Evolutionary conservation across 1,140 invertebrate species (phyloP), one percentile per base, ranked within the genome.

Genomic region (Radopholus similis): DNA sequence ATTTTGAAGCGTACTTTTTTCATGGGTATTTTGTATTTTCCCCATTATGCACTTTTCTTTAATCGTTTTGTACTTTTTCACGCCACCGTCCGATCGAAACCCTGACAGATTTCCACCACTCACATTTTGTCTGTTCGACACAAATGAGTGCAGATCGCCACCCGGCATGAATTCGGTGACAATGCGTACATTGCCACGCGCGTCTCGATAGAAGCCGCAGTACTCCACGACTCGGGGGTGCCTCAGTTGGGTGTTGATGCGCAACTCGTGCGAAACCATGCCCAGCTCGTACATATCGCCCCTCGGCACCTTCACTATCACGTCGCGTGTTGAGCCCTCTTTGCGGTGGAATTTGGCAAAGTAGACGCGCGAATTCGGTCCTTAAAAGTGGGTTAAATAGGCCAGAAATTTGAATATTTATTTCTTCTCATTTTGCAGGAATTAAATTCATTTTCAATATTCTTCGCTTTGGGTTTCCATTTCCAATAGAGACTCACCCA

Each of bases 121-220:
- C 34, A 34, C 11, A 70, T 13, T 72, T 59, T 54, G 30, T 54
- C 51, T 54, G 15, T 28, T 32, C 30, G 15, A n/a, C 30, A 54
- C n/a, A 54, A 54, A 54, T 5, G 51, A 54, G 37, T 70, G 68
- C n/a, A 70, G 40, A 34, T 71, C 68, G 11, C 68, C 68, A 13
- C 68, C 68, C 32, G 34, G 18, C 68, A 70, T 70, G 28, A n/a
- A 70, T 58, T 70, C 68, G 28, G 62, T 70, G 5, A 70, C 68
- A 38, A 72, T 72, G 15, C 68, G 54, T 26, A 72, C 35, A 54
- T 54, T 34, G 35, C 35, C 35, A 54, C 30, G 35, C n/a, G 51
- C 51, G 35, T 54, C 51, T 54, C 51, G 30, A 54, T 54, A 54
- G 35, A 32, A 54, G 35, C 51, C 51, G 35, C 30, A 32, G 35